Evolutionary conservation across 1,140 invertebrate genomes (phyloP).

Genomic region (Atta texana): DNA sequence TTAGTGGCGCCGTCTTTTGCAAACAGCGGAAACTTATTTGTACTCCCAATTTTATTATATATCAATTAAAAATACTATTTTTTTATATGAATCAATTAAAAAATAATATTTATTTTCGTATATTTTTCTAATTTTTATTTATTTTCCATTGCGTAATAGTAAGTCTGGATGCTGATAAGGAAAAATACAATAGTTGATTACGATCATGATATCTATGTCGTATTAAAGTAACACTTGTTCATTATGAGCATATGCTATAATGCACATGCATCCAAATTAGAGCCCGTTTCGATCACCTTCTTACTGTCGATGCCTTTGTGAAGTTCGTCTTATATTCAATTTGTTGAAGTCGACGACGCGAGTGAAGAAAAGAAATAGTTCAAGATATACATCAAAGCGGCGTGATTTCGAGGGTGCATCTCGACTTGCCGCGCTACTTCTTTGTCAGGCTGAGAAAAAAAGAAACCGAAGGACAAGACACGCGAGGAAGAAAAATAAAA

Average conservation of each 20-base stretch:
- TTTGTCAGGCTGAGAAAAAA: slow-evolving; percentile 30
- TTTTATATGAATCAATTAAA: background rate
- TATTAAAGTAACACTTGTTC: slow-evolving; percentile 44
- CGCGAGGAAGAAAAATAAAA: slow-evolving; percentile 67
- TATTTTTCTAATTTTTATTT: background rate
- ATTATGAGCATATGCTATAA: background rate
- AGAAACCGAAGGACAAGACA: slow-evolving; percentile 56
- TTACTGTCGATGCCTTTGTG: background rate
- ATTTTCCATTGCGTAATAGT: background rate
- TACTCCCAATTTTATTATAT: background rate
- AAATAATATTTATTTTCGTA: background rate
- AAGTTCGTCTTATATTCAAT: background rate
- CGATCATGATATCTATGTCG: slow-evolving; percentile 59
- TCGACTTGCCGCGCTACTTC: slow-evolving; percentile 24
- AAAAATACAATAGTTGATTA: slow-evolving; percentile 67
- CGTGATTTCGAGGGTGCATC: slow-evolving; percentile 34
- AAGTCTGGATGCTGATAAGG: slow-evolving; percentile 31
- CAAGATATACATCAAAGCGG: slow-evolving; percentile 42
- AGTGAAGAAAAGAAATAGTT: slow-evolving; percentile 22
- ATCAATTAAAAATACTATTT: slow-evolving; percentile 5
- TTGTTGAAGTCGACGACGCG: background rate
- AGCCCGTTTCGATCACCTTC: slow-evolving; percentile 1
- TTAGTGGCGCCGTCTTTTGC: no score
- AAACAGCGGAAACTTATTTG: no score
- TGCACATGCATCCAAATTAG: slow-evolving; percentile 44